Evolutionary conservation across 2,113 vertebrate species (phyloP).

Genomic region (Neogobius melanostomus): DNA sequence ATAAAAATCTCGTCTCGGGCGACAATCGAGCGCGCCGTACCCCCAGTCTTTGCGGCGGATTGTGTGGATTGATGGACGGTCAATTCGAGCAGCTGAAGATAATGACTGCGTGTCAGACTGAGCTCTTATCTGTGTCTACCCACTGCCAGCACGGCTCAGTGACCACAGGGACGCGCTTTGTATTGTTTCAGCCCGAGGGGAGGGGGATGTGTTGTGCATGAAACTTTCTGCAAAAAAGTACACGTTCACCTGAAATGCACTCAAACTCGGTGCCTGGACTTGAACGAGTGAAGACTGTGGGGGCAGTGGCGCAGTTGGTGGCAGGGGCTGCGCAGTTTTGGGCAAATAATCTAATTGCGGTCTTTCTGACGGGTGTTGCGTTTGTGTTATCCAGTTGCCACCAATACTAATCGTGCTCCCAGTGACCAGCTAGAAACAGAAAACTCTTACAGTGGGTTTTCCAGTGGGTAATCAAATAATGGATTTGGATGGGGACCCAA

Average conservation of each 20-base stretch:
- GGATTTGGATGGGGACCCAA: too few relatives aligned
- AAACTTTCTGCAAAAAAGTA: conserved; percentile 10
- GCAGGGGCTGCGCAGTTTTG: too few relatives aligned
- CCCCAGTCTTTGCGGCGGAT: conserved; percentile 41
- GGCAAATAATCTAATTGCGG: too few relatives aligned
- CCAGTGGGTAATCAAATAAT: too few relatives aligned
- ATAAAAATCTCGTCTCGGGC: conserved; percentile 54
- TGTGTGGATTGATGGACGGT: conserved; percentile 71
- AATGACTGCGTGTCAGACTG: conserved; percentile 73
- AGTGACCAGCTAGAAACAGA: too few relatives aligned
- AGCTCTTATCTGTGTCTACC: conserved; percentile 75
- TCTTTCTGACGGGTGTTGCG: too few relatives aligned
- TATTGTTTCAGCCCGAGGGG: conserved; percentile 55
- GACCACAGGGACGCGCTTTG: conserved; percentile 62
- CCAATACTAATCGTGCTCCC: too few relatives aligned
- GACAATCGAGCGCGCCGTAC: conserved; percentile 60
- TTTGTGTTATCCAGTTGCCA: too few relatives aligned
- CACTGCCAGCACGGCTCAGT: conserved; percentile 62
- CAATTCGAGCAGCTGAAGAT: conserved; percentile 70
- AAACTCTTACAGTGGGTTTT: too few relatives aligned
- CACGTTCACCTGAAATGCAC: conserved; percentile 38
- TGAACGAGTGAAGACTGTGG: too few relatives aligned
- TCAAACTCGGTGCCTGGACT: neutral
- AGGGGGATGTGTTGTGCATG: conserved; percentile 23
- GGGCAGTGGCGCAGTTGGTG: too few relatives aligned